Evolutionary conservation across 2,797 vertebrate genomes (phyloP).

Genomic region (Manis pentadactyla): DNA sequence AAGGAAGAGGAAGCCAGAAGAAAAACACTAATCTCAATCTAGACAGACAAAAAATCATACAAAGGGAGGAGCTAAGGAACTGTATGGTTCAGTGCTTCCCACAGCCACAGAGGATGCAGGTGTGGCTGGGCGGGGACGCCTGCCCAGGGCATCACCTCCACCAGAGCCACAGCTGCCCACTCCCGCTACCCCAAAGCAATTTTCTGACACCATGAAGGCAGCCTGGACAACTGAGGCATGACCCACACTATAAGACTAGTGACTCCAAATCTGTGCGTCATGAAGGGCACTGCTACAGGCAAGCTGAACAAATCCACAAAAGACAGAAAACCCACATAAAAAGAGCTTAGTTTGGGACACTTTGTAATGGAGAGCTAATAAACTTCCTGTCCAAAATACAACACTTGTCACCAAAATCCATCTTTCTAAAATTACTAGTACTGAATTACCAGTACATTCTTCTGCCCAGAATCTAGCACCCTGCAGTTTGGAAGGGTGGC

Average conservation of each 20-base stretch:
- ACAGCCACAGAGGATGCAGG: neutral
- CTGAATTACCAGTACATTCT: neutral
- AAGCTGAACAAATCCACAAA: neutral
- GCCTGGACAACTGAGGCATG: neutral
- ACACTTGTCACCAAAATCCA: neutral
- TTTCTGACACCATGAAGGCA: neutral
- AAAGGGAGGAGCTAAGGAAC: constrained; percentile 28
- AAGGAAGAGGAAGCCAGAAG: constrained; percentile 76
- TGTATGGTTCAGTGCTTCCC: neutral
- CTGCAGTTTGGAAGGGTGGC: neutral
- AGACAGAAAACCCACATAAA: neutral
- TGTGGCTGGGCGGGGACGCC: neutral
- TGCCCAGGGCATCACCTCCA: neutral
- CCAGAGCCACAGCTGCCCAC: neutral
- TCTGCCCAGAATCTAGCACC: neutral
- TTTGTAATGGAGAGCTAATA: neutral
- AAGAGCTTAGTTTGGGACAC: neutral
- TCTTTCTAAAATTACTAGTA: constrained; percentile 12
- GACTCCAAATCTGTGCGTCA: neutral
- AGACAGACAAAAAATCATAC: constrained; percentile 37
- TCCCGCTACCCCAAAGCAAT: neutral
- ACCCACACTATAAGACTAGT: neutral
- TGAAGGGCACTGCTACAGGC: neutral
- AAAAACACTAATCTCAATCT: constrained; percentile 53
- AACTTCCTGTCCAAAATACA: neutral